These are phyloP conservation scores for Psittacus erithacus DNA, from an alignment of 2,113 vertebrate genomes.

Conservation along the genomic window DNA sequence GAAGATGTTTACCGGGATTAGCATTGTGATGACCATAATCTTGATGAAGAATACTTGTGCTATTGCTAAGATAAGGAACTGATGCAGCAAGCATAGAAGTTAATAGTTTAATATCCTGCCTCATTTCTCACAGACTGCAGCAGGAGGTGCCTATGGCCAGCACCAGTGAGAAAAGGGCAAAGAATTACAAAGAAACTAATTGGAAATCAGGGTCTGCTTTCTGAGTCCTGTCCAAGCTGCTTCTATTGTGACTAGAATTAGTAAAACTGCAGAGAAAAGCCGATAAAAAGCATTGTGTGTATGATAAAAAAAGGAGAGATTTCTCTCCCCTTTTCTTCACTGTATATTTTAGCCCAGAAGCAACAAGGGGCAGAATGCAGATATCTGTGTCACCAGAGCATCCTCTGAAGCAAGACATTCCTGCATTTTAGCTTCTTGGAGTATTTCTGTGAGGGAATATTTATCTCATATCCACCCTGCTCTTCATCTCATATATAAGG, in stretches of 20 bases:
- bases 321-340: background rate
- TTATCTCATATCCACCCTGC: background rate
- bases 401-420: background rate
- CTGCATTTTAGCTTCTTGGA: background rate
- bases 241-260: background rate
- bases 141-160: background rate
- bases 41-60: background rate
- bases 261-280: background rate
- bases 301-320: background rate
- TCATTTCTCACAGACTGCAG: background rate
- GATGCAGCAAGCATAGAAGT: background rate
- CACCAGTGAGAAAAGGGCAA: background rate
- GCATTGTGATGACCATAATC: background rate
- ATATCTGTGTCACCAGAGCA: background rate
- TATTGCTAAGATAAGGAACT: slow-evolving; percentile 31
- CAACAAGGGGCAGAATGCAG: background rate
- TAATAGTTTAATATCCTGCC: slow-evolving; percentile 54
- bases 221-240: background rate
- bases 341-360: background rate
- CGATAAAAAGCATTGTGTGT: background rate
- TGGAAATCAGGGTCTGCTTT: slow-evolving; percentile 25
- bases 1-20: background rate
- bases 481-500: background rate
- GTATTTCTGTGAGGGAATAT: background rate
- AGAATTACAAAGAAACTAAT: slow-evolving; percentile 41